phyloP scores from a whole-genome alignment of 2,797 vertebrate species.

The Coccyzus lansbergi region DNA sequence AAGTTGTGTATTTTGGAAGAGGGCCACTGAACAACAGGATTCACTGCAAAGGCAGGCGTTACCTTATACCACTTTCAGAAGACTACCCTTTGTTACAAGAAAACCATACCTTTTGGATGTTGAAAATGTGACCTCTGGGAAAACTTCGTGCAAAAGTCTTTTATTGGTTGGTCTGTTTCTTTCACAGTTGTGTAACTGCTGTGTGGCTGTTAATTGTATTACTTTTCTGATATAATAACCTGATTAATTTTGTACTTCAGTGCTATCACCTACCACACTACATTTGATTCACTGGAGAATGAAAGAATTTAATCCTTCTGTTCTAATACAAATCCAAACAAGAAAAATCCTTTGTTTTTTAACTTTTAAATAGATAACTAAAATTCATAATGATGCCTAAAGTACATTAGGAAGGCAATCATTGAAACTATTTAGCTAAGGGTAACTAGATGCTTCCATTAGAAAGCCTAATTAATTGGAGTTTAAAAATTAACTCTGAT shows the following conservation, averaged over 20 bases:
- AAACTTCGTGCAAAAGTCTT: background rate
- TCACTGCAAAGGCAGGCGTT: background rate
- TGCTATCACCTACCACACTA: conserved; percentile 33
- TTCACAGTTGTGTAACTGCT: conserved; percentile 5
- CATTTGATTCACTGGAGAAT: conserved; percentile 32
- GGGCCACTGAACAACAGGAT: background rate
- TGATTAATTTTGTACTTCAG: conserved; percentile 58
- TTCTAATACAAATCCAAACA: conserved; percentile 56
- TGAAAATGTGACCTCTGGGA: background rate
- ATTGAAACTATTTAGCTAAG: conserved; percentile 32
- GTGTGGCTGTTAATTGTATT: conserved; percentile 25
- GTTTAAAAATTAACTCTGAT: conserved; percentile 51
- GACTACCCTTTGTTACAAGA: background rate
- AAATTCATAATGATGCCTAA: conserved; percentile 39
- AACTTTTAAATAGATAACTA: conserved; percentile 58
- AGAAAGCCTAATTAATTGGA: conserved; percentile 32
- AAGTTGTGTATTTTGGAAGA: background rate
- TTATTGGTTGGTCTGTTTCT: background rate
- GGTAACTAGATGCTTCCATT: conserved; percentile 23
- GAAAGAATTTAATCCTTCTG: conserved; percentile 38
- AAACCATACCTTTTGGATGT: background rate
- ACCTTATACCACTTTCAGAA: background rate
- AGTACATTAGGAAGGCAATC: background rate
- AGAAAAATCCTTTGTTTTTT: conserved; percentile 46
- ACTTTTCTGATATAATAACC: conserved; percentile 41